phyloP scores from a whole-genome alignment of 23 tunicate genomes.

The Phallusia fumigata region DNA sequence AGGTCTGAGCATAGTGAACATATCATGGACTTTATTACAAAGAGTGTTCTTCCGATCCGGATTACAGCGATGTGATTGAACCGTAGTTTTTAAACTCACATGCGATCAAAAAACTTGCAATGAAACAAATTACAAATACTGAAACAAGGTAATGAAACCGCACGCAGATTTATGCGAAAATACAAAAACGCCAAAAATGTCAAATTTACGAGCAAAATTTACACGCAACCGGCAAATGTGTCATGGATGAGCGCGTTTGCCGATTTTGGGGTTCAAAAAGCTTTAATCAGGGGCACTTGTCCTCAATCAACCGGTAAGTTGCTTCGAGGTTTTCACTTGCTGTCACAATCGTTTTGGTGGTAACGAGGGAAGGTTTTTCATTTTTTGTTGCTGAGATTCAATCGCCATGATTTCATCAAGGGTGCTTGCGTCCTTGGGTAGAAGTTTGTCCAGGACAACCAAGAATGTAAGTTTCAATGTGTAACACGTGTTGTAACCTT shows the following conservation, averaged over 20 bases:
- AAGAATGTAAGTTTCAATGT: slow-evolving; percentile 52
- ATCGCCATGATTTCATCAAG: slow-evolving; percentile 67
- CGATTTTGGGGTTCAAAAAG: slow-evolving; percentile 36
- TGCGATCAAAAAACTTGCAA: too few species aligned
- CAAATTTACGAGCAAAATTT: too few species aligned
- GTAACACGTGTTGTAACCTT: not conserved
- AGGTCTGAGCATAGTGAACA: too few species aligned
- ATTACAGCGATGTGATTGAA: too few species aligned
- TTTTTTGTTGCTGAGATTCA: not conserved
- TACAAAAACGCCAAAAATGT: too few species aligned
- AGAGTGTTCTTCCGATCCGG: too few species aligned
- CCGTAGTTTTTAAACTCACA: too few species aligned
- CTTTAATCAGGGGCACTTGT: slow-evolving; percentile 48
- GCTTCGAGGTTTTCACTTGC: not conserved
- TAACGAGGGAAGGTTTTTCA: not conserved
- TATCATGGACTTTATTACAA: too few species aligned
- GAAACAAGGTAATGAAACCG: too few species aligned
- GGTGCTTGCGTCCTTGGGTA: slow-evolving; percentile 47
- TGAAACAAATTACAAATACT: too few species aligned
- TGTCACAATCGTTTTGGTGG: slow-evolving; percentile 16
- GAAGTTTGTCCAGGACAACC: slow-evolving; percentile 44
- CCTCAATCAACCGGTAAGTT: slow-evolving; percentile 28
- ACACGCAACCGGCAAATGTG: not conserved
- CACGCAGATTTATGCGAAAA: too few species aligned
- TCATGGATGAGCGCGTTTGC: slow-evolving; percentile 6